Percentiles rank a stretch among this genome's conserved stretches.
Evolutionary conservation across 2,888 invertebrate genomes (phyloP).

Genomic region (Tenthredo distinguenda): DNA sequence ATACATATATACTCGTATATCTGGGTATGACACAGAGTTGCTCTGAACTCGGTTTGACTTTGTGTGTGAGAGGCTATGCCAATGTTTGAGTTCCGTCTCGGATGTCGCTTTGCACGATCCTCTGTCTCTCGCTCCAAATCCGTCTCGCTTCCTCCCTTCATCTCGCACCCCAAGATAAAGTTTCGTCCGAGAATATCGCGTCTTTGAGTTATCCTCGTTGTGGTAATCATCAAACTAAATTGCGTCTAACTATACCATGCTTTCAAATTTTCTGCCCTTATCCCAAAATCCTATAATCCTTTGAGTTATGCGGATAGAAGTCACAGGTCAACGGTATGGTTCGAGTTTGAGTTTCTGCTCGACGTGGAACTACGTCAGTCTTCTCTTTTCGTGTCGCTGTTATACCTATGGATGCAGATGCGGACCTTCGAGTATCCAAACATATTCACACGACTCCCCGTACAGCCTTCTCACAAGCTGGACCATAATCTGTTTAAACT

Average conservation of each 20-base stretch:
- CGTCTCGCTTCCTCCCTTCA: constrained; percentile 42
- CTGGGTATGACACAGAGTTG: constrained; percentile 57
- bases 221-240: background rate
- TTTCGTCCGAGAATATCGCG: constrained; percentile 19
- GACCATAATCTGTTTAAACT: constrained; percentile 75
- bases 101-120: constrained; percentile 64
- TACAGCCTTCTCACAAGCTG: constrained; percentile 57
- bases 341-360: constrained; percentile 61
- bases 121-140: constrained; percentile 40
- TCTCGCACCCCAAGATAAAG: constrained; percentile 8
- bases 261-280: background rate
- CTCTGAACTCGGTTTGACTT: constrained; percentile 65
- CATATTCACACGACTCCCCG: background rate
- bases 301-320: constrained; percentile 4
- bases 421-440: background rate
- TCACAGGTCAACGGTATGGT: background rate
- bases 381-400: background rate
- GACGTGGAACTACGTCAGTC: constrained; percentile 72
- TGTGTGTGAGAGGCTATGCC: constrained; percentile 62
- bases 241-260: background rate
- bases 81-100: constrained; percentile 72
- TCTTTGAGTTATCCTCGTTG: constrained; percentile 27
- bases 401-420: background rate
- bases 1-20: constrained; percentile 5
- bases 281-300: background rate